Conservation (phyloP, 2,888 invertebrate species). For the Eumerus sabulonum region DNA sequence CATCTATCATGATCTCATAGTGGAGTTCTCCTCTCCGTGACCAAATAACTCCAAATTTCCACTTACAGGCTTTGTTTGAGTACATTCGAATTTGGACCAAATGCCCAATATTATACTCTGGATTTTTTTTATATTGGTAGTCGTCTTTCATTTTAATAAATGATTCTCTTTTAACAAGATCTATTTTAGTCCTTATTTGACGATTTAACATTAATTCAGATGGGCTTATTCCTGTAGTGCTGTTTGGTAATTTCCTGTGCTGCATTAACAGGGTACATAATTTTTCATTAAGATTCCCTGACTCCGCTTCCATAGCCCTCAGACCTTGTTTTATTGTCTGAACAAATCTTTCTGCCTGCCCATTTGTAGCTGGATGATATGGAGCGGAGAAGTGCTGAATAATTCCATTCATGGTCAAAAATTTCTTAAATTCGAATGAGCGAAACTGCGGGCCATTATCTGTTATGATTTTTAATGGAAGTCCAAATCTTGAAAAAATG, state of each 20-base stretch:
- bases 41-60: conserved; percentile 18
- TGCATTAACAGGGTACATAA: conserved; percentile 37
- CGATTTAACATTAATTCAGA: conserved; percentile 37
- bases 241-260: conserved; percentile 39
- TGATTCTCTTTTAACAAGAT: conserved; percentile 3
- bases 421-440: conserved; percentile 19
- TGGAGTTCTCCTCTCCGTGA: neutral
- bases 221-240: conserved; percentile 28
- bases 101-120: neutral
- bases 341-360: conserved; percentile 18
- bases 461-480: conserved; percentile 22
- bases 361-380: conserved; percentile 21
- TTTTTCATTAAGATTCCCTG: conserved; percentile 17
- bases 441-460: conserved; percentile 37
- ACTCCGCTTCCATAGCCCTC: conserved; percentile 19
- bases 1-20: conserved; percentile 23
- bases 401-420: conserved; percentile 25
- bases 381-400: conserved; percentile 28
- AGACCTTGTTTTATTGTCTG: conserved; percentile 8
- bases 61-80: conserved; percentile 25
- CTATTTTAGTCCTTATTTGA: neutral
- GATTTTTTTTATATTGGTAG: too few relatives aligned
- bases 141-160: neutral
- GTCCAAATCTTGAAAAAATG: conserved; percentile 26
- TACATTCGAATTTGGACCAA: conserved; percentile 13